phyloP scores from a whole-genome alignment of 2,113 vertebrate species.

The Microtus ochrogaster region DNA sequence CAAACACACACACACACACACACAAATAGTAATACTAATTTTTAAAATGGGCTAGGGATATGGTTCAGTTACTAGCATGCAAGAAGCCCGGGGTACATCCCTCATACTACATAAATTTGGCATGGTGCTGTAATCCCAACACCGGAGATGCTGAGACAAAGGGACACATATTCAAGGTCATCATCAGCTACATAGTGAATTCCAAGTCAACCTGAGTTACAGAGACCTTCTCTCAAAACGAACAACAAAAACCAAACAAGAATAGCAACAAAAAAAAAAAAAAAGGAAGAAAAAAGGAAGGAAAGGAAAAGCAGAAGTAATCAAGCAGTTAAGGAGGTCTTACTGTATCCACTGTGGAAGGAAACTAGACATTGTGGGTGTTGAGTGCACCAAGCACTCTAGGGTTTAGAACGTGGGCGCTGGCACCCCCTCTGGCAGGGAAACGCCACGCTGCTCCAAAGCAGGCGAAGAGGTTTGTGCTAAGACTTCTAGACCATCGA shows the following conservation, averaged over 20 bases:
- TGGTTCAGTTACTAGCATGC: background rate
- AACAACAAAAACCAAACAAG: background rate
- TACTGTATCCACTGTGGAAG: background rate
- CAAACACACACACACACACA: background rate
- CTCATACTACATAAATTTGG: background rate
- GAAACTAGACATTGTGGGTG: background rate
- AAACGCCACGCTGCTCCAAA: background rate
- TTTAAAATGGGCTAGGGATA: background rate
- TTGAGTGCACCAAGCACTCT: background rate
- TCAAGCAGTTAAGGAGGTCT: background rate
- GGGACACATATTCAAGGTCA: background rate
- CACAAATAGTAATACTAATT: background rate
- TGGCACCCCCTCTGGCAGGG: no score
- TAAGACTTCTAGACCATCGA: background rate
- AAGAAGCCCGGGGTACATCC: background rate
- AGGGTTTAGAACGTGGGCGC: background rate
- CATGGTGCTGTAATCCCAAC: background rate
- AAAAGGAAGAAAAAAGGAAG: background rate
- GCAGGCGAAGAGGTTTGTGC: background rate
- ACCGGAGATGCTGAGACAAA: background rate
- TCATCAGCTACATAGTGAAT: background rate
- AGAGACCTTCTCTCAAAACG: background rate
- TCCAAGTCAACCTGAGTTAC: background rate
- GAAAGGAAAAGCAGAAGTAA: background rate
- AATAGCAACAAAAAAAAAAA: background rate